Conservation (phyloP, 92 coral and sea anemone genomes). For the Paramuricea clavata region DNA sequence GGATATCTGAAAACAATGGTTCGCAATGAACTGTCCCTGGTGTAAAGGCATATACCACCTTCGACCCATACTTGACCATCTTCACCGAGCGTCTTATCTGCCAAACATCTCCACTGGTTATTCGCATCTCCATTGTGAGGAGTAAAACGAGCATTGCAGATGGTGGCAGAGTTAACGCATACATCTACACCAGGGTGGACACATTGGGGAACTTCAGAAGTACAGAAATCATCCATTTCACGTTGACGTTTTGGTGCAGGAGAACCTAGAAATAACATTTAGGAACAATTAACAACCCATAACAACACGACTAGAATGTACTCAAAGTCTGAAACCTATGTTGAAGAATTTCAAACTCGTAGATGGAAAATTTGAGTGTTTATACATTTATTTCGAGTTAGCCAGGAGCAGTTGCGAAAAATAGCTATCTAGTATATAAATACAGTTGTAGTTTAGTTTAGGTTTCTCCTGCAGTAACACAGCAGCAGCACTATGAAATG, state of each 20-base stretch:
- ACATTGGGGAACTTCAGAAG: neutral
- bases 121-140: neutral
- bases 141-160: constrained; percentile 4
- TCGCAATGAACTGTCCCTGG: neutral
- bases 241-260: constrained; percentile 33
- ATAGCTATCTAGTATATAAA: too few relatives aligned
- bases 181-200: too few relatives aligned
- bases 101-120: neutral
- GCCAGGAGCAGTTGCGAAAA: too few relatives aligned
- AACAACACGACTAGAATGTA: neutral
- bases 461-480: too few relatives aligned
- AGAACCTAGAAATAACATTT: neutral
- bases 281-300: neutral
- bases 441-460: too few relatives aligned
- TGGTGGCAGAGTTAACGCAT: neutral
- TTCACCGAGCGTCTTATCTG: neutral
- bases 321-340: neutral
- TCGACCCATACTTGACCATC: neutral
- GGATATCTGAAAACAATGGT: neutral
- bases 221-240: constrained; percentile 5
- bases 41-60: neutral
- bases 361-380: too few relatives aligned
- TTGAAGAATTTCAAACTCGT: too few relatives aligned
- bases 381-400: too few relatives aligned
- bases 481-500: too few relatives aligned